These are phyloP conservation scores for Priapulus caudatus DNA, from an alignment of 2,888 invertebrate species.

Conservation along the genomic window DNA sequence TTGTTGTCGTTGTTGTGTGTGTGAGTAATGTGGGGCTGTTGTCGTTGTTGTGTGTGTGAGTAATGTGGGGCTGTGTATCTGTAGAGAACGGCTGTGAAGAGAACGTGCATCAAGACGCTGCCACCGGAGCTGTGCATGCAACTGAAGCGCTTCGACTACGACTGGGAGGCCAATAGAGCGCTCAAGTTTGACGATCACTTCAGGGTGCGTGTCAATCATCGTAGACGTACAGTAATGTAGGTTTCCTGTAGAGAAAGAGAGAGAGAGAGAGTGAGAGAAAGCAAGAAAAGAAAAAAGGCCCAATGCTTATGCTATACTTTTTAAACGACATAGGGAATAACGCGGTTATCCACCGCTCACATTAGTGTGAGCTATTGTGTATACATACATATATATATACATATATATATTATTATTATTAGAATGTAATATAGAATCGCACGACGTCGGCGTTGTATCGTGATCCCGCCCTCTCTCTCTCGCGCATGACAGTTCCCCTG, in stretches of 20 bases:
- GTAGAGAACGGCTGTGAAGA: slow-evolving; percentile 43
- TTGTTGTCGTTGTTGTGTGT: too few species aligned
- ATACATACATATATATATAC: background rate
- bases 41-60: too few species aligned
- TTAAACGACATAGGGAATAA: slow-evolving; percentile 4
- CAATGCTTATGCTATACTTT: background rate
- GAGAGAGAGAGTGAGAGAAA: too few species aligned
- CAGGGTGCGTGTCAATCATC: too few species aligned
- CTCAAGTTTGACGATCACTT: slow-evolving; percentile 46
- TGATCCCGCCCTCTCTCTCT: too few species aligned
- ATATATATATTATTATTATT: too few species aligned
- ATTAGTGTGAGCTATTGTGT: background rate
- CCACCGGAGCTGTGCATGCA: slow-evolving; percentile 45
- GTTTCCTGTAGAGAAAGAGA: too few species aligned
- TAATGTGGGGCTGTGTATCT: too few species aligned
- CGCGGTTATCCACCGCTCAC: slow-evolving; percentile 4
- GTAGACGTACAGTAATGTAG: too few species aligned
- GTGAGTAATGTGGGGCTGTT: too few species aligned
- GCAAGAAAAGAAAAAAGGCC: slow-evolving; percentile 2
- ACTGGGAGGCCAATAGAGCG: slow-evolving; percentile 43
- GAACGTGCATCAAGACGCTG: slow-evolving; percentile 42
- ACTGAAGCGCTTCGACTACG: slow-evolving; percentile 45
- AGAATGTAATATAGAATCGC: too few species aligned
- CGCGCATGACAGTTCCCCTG: slow-evolving; percentile 43
- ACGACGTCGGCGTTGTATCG: too few species aligned